A percentile compares a stretch with the other conserved stretches of the same genome.
Evolutionary conservation across 2,113 vertebrate species (phyloP).

Genomic region (Salvelinus alpinus): DNA sequence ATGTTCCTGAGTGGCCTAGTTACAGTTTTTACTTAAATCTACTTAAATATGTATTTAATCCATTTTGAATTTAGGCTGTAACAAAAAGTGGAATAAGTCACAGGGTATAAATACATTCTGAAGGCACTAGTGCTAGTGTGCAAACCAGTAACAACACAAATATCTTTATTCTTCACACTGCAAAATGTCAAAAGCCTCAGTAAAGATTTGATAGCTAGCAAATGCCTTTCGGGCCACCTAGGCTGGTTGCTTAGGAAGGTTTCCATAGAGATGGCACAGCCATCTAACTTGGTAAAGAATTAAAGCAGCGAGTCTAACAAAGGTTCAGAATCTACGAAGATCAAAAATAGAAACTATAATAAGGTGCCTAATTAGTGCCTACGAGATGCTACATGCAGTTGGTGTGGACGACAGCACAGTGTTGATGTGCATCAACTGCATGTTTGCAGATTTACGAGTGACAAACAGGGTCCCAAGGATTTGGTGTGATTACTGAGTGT

Average conservation of each 20-base stretch:
- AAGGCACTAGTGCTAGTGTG: no score
- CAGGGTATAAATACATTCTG: no score
- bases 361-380: conserved; percentile 39
- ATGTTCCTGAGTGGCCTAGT: no score
- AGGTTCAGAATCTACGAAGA: conserved; percentile 39
- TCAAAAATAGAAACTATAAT: conserved; percentile 49
- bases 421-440: no score
- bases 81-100: no score
- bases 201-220: background rate
- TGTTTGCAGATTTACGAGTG: no score
- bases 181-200: background rate
- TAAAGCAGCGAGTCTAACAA: conserved; percentile 54
- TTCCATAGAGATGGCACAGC: conserved; percentile 55
- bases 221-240: conserved; percentile 31
- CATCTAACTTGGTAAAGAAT: conserved; percentile 57
- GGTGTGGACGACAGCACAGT: background rate
- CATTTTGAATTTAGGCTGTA: no score
- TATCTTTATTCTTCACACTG: background rate
- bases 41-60: no score
- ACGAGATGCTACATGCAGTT: conserved; percentile 3
- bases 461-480: no score
- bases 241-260: conserved; percentile 46
- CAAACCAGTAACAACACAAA: no score
- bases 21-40: no score
- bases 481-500: no score